Base-by-base conservation (phyloP, 2,888 invertebrate species). In the Epinotia demarniana region DNA sequence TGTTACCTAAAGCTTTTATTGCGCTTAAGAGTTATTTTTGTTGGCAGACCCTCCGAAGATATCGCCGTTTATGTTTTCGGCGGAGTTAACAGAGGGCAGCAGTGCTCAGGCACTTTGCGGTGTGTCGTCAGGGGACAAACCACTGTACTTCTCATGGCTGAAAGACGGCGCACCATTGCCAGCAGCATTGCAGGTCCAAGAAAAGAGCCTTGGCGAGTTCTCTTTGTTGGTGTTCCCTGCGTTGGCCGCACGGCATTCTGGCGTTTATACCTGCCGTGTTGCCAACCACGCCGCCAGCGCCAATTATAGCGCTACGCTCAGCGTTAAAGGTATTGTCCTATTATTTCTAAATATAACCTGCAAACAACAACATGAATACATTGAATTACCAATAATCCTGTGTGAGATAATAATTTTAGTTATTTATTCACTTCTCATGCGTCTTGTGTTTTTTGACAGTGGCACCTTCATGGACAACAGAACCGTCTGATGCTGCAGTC, bases 11-110 rank as follows among this genome's bases (percentile, higher is more conserved):
- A 60, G 23, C 12, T 19, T 11, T 23, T 13, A 12, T 0, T 13
- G 27, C 12, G 27, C 12, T 5, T 4, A 53, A 33, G 3, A 39
- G 3, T 39, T 3, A 1, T 53, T 46, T 5, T 27, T 23, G 2
- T 70, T 49, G 1, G 2, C 86, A 96, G 96, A 95, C 92, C 97
- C 97, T 3, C 98, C 98, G n/a, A 96, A 97, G 82, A 96, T 98
- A 86, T 97, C 97, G 80, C 96, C 97, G 49, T 98, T 98, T 89
- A 95, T 95, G 72, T 98, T 98, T 87, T 97, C 98, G 0, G 95
- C 96, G 81, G 97, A 97, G 86, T 94, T 97, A 72, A 96, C 97
- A 86, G 96, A 98, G 91, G 97, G 97, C 80, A 96, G 97, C 86
- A 93, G 98, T 71, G 97, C 96, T 79, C 96, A 97, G 87, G 96